These are phyloP conservation scores for Melipona bicolor DNA, from an alignment of 2,888 invertebrate genomes.

Conservation along the genomic window DNA sequence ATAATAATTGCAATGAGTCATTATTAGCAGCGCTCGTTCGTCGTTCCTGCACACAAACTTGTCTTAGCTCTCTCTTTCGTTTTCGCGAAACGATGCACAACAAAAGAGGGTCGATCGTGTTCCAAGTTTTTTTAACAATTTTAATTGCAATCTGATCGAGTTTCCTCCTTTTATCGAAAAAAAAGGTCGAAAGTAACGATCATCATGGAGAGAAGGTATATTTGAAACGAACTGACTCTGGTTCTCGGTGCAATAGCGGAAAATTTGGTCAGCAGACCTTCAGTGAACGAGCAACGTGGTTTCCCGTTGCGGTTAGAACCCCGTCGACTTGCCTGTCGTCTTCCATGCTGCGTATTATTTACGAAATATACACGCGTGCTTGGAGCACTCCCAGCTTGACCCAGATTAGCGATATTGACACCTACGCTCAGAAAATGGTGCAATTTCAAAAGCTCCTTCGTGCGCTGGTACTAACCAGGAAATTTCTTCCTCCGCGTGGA, in stretches of 20 bases:
- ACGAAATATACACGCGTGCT: constrained; percentile 22
- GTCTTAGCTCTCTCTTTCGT: not conserved
- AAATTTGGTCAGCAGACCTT: constrained; percentile 38
- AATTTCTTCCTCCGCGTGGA: not conserved
- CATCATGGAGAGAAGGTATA: not conserved
- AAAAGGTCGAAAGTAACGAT: too few species aligned
- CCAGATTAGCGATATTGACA: constrained; percentile 48
- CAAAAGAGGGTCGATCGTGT: not conserved
- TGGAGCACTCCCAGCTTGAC: constrained; percentile 34
- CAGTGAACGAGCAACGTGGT: constrained; percentile 6
- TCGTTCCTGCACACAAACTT: not conserved
- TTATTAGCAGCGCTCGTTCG: not conserved
- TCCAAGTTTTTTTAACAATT: not conserved
- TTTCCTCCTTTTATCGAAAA: too few species aligned
- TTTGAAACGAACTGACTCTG: not conserved
- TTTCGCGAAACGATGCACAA: not conserved
- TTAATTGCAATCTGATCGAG: not conserved
- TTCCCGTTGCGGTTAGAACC: constrained; percentile 21
- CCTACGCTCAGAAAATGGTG: not conserved
- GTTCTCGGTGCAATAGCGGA: constrained; percentile 37
- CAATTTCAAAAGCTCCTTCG: not conserved
- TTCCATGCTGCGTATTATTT: constrained; percentile 30
- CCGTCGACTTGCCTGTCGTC: not conserved
- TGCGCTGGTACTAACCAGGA: not conserved
- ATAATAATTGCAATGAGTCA: not conserved